Evolutionary conservation across 2,888 invertebrate genomes (phyloP).

Genomic region (Cheilosia scutellata): DNA sequence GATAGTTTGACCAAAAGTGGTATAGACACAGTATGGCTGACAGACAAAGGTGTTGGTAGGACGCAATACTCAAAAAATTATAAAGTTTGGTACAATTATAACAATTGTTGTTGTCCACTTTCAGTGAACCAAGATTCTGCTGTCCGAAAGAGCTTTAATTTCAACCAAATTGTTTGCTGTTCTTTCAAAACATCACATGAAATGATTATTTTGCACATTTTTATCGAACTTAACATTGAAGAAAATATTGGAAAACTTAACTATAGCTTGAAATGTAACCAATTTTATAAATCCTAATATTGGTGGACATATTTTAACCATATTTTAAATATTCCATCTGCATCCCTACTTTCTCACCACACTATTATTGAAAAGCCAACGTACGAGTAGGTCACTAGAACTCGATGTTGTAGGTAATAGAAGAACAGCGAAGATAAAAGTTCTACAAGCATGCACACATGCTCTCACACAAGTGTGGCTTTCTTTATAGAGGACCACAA

Average conservation of each 20-base stretch:
- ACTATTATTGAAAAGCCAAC: conserved; percentile 16
- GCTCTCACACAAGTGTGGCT: conserved; percentile 22
- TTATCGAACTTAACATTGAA: too few species aligned
- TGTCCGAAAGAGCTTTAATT: too few species aligned
- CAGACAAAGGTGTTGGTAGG: background rate
- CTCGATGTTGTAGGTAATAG: conserved; percentile 19
- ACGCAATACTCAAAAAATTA: background rate
- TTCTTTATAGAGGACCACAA: background rate
- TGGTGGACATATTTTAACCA: too few species aligned
- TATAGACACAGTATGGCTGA: conserved; percentile 6
- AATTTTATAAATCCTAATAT: too few species aligned
- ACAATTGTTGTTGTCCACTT: too few species aligned
- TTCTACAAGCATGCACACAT: conserved; percentile 34
- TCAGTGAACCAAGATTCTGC: too few species aligned
- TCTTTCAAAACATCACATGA: too few species aligned
- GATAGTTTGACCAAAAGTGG: conserved; percentile 21
- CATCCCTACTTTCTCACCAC: background rate
- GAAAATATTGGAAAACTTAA: too few species aligned
- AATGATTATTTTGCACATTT: too few species aligned
- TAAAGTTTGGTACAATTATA: too few species aligned
- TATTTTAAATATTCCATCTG: background rate
- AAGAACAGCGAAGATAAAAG: conserved; percentile 48
- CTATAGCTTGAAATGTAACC: too few species aligned
- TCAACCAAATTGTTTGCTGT: too few species aligned
- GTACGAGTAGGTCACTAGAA: conserved; percentile 31